phyloP scores from a whole-genome alignment of 2,797 vertebrate genomes.

The Lophotriccus pileatus region DNA sequence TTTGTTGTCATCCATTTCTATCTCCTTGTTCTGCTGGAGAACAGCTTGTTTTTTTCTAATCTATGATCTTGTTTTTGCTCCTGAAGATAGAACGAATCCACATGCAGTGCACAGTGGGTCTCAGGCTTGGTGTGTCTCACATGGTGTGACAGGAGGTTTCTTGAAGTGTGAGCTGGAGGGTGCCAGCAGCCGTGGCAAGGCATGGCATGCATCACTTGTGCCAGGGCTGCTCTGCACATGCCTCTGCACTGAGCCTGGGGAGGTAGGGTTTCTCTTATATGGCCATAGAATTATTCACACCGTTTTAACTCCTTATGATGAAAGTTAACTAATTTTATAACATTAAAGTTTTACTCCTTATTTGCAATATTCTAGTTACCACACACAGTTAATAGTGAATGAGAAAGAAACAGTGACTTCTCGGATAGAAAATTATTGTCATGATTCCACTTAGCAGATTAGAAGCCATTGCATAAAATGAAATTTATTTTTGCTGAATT shows the following conservation, averaged over 20 bases:
- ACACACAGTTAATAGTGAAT: background rate
- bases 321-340: background rate
- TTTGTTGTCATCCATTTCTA: background rate
- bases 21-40: background rate
- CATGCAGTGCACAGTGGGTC: background rate
- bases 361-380: background rate
- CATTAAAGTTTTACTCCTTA: rapidly evolving
- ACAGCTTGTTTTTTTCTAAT: background rate
- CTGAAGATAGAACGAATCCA: background rate
- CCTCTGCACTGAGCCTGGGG: background rate
- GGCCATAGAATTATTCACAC: background rate
- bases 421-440: background rate
- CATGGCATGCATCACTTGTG: background rate
- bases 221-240: background rate
- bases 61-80: background rate
- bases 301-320: background rate
- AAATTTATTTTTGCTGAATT: background rate
- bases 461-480: background rate
- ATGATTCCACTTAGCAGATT: background rate
- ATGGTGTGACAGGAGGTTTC: background rate
- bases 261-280: background rate
- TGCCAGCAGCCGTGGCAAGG: background rate
- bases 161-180: background rate
- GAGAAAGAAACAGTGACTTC: background rate
- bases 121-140: background rate